Percentiles rank a stretch among this genome's conserved stretches.
phyloP scores from a whole-genome alignment of 1,140 invertebrate genomes.

The Atta texana region DNA sequence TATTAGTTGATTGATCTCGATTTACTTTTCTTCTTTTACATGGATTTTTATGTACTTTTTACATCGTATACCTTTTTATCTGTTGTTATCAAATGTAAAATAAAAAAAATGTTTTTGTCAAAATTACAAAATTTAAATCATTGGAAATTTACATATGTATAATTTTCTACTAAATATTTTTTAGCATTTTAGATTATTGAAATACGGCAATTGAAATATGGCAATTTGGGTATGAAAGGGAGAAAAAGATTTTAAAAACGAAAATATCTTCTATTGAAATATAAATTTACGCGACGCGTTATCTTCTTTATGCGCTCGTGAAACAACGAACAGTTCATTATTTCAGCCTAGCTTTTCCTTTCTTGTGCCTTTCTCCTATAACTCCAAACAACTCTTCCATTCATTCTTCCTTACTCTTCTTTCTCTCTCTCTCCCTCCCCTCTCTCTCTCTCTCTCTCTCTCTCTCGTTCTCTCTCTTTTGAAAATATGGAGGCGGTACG shows the following conservation, averaged over 20 bases:
- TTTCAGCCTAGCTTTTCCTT: conserved; percentile 22
- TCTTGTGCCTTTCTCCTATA: conserved; percentile 49
- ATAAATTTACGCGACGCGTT: neutral
- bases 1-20: neutral
- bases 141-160: too few relatives aligned
- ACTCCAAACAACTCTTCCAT: conserved; percentile 22
- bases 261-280: neutral
- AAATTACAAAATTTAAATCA: neutral
- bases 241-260: neutral
- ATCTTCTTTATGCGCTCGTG: conserved; percentile 2
- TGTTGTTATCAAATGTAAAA: neutral
- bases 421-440: too few relatives aligned
- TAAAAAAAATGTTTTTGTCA: neutral
- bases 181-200: neutral
- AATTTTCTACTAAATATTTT: neutral
- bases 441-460: neutral
- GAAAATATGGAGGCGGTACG: conserved; percentile 3
- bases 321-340: conserved; percentile 35
- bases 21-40: neutral
- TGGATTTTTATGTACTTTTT: neutral
- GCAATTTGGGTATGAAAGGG: neutral
- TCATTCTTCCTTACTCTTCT: neutral
- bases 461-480: neutral
- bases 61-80: neutral
- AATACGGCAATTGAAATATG: too few relatives aligned